Conservation (phyloP, 2,888 invertebrate species). For the Diarsia dahlii region DNA sequence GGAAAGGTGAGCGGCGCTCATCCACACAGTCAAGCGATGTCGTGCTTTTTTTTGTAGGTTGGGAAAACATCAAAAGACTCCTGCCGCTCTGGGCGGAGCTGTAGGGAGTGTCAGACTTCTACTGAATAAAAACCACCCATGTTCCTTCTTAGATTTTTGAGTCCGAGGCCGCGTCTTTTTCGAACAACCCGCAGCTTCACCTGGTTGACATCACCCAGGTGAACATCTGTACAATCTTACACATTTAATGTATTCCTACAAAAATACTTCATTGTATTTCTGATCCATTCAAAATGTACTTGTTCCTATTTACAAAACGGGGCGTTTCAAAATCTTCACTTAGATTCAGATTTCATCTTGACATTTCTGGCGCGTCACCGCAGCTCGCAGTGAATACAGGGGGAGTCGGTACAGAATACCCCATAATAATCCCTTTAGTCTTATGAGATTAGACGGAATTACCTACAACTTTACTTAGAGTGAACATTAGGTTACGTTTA, state of each 20-base stretch:
- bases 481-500: conserved; percentile 40
- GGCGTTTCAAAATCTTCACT: background rate
- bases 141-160: too few species aligned
- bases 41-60: too few species aligned
- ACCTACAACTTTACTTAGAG: conserved; percentile 47
- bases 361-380: conserved; percentile 2
- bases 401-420: conserved; percentile 6
- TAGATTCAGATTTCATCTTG: conserved; percentile 27
- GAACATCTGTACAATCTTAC: background rate
- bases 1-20: too few species aligned
- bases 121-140: too few species aligned
- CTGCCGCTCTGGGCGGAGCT: too few species aligned
- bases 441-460: conserved; percentile 44
- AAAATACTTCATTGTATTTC: background rate
- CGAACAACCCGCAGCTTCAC: too few species aligned
- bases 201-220: too few species aligned
- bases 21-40: background rate
- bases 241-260: background rate
- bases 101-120: too few species aligned
- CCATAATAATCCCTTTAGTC: conserved; percentile 45
- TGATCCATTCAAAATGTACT: background rate
- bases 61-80: too few species aligned
- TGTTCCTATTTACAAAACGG: background rate
- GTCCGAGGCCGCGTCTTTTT: too few species aligned
- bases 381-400: background rate